phyloP scores from a whole-genome alignment of 2,797 vertebrate genomes.

The Coregonus ussuriensis region DNA sequence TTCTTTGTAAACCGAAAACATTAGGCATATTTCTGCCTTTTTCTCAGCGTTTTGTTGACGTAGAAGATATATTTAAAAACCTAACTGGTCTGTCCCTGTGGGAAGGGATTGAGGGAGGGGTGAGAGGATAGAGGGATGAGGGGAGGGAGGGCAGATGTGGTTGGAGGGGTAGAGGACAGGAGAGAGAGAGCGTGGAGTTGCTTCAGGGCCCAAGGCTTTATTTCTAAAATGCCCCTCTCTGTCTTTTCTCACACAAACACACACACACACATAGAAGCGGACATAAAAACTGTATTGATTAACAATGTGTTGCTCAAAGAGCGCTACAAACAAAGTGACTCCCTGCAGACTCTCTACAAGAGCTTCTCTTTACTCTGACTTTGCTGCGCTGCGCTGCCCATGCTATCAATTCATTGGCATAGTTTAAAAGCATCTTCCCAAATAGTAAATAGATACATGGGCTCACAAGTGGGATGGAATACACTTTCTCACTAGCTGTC shows the following conservation, averaged over 20 bases:
- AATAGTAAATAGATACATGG: neutral
- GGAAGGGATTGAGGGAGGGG: neutral
- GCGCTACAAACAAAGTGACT: neutral
- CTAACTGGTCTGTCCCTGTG: neutral
- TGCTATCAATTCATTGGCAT: neutral
- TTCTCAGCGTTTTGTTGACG: neutral
- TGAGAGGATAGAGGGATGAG: neutral
- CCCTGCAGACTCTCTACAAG: neutral
- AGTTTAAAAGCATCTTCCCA: neutral
- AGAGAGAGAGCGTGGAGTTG: neutral
- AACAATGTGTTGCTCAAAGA: conserved; percentile 10
- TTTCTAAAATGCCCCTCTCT: neutral
- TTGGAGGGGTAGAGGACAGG: neutral
- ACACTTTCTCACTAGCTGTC: neutral
- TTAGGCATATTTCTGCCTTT: neutral
- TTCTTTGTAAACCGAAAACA: neutral
- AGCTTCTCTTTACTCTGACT: neutral
- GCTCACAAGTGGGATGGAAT: neutral
- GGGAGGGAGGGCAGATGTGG: neutral
- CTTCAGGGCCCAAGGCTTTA: neutral
- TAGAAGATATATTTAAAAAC: neutral
- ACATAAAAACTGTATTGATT: neutral
- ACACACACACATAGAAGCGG: neutral
- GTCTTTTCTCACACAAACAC: neutral
- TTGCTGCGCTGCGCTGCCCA: neutral